These are phyloP conservation scores for Morphnarchus princeps DNA, from an alignment of 2,113 vertebrate genomes.

Conservation along the genomic window DNA sequence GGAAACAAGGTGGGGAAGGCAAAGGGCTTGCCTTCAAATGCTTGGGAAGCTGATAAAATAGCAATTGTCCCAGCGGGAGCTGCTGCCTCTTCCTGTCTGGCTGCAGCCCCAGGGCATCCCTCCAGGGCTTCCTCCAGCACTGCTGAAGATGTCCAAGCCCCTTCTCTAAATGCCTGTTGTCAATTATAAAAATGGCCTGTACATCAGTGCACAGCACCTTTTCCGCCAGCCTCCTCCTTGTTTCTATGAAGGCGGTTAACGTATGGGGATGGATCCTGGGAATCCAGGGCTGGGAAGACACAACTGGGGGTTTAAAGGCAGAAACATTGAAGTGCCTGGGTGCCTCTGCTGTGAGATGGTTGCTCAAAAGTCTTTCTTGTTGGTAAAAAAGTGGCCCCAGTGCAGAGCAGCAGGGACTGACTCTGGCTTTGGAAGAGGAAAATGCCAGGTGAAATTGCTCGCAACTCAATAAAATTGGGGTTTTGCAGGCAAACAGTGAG, in stretches of 20 bases:
- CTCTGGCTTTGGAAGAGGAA: background rate
- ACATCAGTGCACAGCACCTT: no score
- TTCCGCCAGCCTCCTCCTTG: rapidly evolving
- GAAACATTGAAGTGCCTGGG: rapidly evolving
- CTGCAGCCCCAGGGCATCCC: background rate
- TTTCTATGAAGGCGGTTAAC: rapidly evolving
- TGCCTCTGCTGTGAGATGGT: background rate
- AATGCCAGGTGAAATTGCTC: rapidly evolving
- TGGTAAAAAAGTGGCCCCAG: rapidly evolving
- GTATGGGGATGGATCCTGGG: background rate
- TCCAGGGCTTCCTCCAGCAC: background rate
- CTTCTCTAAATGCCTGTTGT: background rate
- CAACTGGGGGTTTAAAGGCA: rapidly evolving
- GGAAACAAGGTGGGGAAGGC: background rate
- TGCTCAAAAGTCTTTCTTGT: background rate
- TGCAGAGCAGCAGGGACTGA: rapidly evolving
- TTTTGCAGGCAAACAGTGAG: background rate
- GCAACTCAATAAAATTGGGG: rapidly evolving
- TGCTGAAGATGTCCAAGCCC: background rate
- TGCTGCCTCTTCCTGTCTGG: background rate
- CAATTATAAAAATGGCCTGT: rapidly evolving
- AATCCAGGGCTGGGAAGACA: background rate
- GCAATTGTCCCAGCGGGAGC: background rate
- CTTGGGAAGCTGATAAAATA: background rate
- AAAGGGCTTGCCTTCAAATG: background rate